Percentiles rank a stretch among this genome's conserved stretches.
Evolutionary conservation across 1,140 invertebrate genomes (phyloP).

Genomic region (Laodelphax striatellus): DNA sequence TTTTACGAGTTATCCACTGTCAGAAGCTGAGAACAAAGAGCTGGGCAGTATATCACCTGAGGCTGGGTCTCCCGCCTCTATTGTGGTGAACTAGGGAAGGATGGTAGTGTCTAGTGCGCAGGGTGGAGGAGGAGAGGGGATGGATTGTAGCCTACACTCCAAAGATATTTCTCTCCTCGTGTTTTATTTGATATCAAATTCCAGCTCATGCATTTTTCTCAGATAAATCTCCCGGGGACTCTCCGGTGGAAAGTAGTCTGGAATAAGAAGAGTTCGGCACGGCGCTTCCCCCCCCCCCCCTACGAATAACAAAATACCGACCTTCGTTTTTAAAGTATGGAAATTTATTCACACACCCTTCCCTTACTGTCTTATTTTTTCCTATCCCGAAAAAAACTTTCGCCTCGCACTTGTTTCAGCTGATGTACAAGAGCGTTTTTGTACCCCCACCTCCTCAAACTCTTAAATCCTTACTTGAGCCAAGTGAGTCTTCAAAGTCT

Average conservation of each 20-base stretch:
- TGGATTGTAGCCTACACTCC: neutral
- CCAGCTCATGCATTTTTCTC: conserved; percentile 2
- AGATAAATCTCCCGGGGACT: neutral
- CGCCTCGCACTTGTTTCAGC: too few species aligned
- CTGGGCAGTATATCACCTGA: neutral
- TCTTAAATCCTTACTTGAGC: too few species aligned
- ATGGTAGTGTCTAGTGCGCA: too few species aligned
- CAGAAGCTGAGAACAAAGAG: neutral
- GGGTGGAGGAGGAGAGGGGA: too few species aligned
- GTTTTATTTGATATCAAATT: conserved; percentile 3
- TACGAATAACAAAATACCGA: neutral
- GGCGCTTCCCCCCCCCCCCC: neutral
- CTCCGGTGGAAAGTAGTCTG: neutral
- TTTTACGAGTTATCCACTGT: conserved; percentile 1
- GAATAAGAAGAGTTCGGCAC: too few species aligned
- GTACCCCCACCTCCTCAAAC: too few species aligned
- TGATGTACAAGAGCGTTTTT: too few species aligned
- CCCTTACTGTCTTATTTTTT: neutral
- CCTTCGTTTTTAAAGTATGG: neutral
- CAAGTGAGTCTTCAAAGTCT: too few species aligned
- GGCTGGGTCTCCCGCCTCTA: neutral
- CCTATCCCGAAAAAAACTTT: too few species aligned
- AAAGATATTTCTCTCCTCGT: neutral
- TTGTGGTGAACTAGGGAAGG: neutral
- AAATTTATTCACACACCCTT: conserved; percentile 1